Conservation (phyloP, 2,888 invertebrate genomes). For the Dendrolimus houi region DNA sequence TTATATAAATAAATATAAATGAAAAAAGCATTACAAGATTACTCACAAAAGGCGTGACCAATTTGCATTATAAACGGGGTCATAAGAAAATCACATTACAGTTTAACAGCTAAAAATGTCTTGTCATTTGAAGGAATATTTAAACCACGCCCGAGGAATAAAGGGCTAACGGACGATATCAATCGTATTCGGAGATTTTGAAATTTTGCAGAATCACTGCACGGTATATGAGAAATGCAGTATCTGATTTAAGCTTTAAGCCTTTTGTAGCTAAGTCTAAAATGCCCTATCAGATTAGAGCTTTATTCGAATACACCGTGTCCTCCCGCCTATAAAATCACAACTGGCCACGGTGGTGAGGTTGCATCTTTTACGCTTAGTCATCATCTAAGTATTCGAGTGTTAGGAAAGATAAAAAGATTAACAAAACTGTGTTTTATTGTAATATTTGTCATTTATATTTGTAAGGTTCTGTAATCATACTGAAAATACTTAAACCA, state of each 20-base stretch:
- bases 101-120: constrained; percentile 14
- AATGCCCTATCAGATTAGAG: too few relatives aligned
- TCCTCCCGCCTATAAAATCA: constrained; percentile 23
- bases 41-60: background rate
- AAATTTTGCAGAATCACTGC: constrained; percentile 33
- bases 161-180: constrained; percentile 32
- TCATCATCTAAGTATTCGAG: constrained; percentile 17
- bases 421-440: background rate
- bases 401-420: constrained; percentile 8
- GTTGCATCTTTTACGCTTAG: constrained; percentile 17
- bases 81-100: background rate
- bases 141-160: constrained; percentile 28
- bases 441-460: too few relatives aligned
- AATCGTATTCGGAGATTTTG: constrained; percentile 22
- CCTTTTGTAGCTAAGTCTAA: background rate
- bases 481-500: too few relatives aligned
- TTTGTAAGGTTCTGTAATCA: too few relatives aligned
- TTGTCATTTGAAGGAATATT: constrained; percentile 21
- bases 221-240: constrained; percentile 10
- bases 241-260: constrained; percentile 2
- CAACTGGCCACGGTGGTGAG: constrained; percentile 23
- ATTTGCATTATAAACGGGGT: background rate
- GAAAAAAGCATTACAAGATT: too few relatives aligned
- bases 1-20: too few relatives aligned
- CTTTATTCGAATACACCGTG: constrained; percentile 4